phyloP scores from a whole-genome alignment of 1,140 invertebrate species.

The Macrosteles quadrilineatus region DNA sequence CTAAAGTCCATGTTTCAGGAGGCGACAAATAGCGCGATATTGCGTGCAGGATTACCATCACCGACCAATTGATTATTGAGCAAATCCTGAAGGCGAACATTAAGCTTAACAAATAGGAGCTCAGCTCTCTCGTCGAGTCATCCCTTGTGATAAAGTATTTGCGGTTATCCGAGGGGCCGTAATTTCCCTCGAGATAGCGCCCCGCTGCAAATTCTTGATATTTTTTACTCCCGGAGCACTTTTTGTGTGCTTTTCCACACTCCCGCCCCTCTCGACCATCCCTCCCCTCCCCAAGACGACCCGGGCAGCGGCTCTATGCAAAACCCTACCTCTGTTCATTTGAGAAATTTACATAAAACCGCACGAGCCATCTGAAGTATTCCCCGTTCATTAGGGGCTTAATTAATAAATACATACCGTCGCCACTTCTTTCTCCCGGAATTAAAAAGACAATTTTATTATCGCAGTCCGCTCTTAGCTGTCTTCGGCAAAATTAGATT shows the following conservation, averaged over 20 bases:
- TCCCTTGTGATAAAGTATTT: conserved; percentile 32
- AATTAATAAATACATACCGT: conserved; percentile 31
- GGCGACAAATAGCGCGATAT: conserved; percentile 19
- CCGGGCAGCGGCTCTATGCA: conserved; percentile 22
- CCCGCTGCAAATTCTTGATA: conserved; percentile 30
- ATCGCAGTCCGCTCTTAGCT: conserved; percentile 6
- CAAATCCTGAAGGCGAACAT: conserved; percentile 26
- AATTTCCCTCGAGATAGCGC: conserved; percentile 26
- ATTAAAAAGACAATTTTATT: conserved; percentile 28
- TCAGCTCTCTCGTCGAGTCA: conserved; percentile 7
- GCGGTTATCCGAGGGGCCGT: conserved; percentile 23
- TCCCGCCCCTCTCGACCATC: not conserved
- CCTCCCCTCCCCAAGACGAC: conserved; percentile 20
- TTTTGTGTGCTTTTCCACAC: conserved; percentile 18
- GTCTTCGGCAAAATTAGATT: conserved; percentile 2
- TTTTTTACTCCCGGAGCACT: conserved; percentile 27
- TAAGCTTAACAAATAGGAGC: conserved; percentile 30
- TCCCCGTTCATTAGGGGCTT: conserved; percentile 28
- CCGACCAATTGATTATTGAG: conserved; percentile 23
- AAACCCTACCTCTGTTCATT: conserved; percentile 26
- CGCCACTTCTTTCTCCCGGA: conserved; percentile 19
- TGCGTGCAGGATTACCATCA: not conserved
- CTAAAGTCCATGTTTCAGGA: conserved; percentile 21
- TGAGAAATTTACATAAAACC: conserved; percentile 32
- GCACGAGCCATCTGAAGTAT: conserved; percentile 29